Base-by-base conservation (phyloP, 2,888 invertebrate genomes). In the Campoplex capitator region DNA sequence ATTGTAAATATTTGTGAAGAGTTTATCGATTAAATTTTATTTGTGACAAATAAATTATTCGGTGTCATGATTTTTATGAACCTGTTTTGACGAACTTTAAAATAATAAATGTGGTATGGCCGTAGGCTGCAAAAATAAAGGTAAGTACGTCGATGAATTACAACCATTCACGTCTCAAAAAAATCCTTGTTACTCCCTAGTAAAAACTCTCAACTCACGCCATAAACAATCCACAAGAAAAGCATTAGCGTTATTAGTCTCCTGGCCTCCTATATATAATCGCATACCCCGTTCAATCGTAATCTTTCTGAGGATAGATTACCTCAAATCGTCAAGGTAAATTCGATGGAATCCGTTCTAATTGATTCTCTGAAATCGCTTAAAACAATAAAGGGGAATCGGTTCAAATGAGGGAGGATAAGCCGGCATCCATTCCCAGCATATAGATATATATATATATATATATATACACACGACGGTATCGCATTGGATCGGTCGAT, bases 1-100 rank as follows among this genome's bases (percentile, higher is more conserved):
- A 85, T 92, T 92, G 93, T 94, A 93, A 88, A 93, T 94, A 94
- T 92, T 92, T 94, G 93, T 94, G 93, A 92, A 94, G 92, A 92
- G 89, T 93, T 93, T 92, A 93, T 92, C 90, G 86, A 93, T 92
- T 93, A 93, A 93, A 93, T 91, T 92, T 91, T 45, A 77, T 77
- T 84, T 82, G 73, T 85, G 83, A 84, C 86, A 78, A 80, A 82
- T 35, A 11, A 80, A 70, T 73, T 32, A 1, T 35, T 2, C 13
- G 32, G 7, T 35, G 35, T 32, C 3, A 18, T 62, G 18, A 48
- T 45, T 75, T 32, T n/a, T 51, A 4, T 13, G 28, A 62, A 28
- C 23, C 62, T n/a, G 62, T 7, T 51, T 7, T 1, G 1, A 23
- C 2, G 54, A 56, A 51, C 51, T 18, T 48, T 23, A 16, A 71